These are phyloP conservation scores for Craseonycteris thonglongyai DNA, from an alignment of 2,113 vertebrate genomes.

Conservation along the genomic window DNA sequence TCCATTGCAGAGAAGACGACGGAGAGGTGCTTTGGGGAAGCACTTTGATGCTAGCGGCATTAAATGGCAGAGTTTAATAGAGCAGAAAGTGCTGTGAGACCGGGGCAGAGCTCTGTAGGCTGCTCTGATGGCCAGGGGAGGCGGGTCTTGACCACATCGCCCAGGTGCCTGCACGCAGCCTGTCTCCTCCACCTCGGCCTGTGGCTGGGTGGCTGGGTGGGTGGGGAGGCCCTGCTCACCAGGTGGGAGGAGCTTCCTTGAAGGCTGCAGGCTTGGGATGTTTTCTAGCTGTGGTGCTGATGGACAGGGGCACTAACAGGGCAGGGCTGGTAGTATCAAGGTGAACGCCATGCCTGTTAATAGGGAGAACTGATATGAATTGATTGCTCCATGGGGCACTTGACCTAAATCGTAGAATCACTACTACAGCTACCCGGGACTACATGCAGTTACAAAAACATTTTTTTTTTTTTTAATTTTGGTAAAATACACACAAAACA, in stretches of 20 bases:
- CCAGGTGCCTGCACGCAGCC: accelerated
- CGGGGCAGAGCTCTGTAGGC: too few species aligned
- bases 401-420: background rate
- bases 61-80: background rate
- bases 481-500: background rate
- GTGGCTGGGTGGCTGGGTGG: too few species aligned
- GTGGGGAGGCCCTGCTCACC: background rate
- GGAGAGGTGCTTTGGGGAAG: background rate
- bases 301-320: background rate
- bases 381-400: background rate
- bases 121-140: background rate
- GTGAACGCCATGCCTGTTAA: background rate
- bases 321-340: background rate
- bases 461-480: background rate
- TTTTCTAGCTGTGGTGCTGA: background rate
- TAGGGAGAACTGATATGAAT: too few species aligned
- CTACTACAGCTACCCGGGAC: background rate
- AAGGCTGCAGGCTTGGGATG: background rate
- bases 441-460: too few species aligned
- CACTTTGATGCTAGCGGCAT: background rate
- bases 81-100: background rate
- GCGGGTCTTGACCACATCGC: background rate
- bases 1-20: background rate
- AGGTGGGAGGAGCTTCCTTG: background rate
- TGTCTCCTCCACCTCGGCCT: background rate